Conservation (phyloP, 2,113 vertebrate species). For the Theristicus caerulescens region DNA sequence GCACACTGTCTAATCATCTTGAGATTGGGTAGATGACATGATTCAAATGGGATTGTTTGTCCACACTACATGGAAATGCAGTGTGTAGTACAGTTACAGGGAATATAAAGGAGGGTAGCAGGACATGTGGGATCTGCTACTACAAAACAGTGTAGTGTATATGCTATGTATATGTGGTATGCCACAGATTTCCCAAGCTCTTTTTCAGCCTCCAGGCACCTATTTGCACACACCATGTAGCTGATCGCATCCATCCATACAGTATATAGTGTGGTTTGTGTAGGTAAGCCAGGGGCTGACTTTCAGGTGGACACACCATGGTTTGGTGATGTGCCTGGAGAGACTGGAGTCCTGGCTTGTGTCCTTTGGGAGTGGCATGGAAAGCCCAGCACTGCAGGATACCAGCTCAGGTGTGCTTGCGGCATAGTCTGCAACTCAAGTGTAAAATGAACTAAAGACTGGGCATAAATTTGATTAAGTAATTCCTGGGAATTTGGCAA, state of each 20-base stretch:
- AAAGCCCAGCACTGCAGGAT: not conserved
- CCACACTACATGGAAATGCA: not conserved
- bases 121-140: not conserved
- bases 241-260: rapidly evolving
- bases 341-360: not conserved
- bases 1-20: rapidly evolving
- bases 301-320: not conserved
- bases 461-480: not conserved
- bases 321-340: not conserved
- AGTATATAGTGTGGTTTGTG: not conserved
- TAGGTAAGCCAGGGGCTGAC: not conserved
- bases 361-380: not conserved
- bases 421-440: not conserved
- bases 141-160: not conserved
- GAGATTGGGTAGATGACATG: rapidly evolving
- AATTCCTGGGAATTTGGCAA: not conserved
- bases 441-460: not conserved
- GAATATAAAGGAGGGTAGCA: not conserved
- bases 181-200: not conserved
- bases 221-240: not conserved
- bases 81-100: not conserved
- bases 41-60: not conserved
- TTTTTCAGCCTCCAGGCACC: not conserved
- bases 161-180: not conserved
- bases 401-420: not conserved